Conservation (phyloP, 2,113 vertebrate genomes). For the Microtus montanus region DNA sequence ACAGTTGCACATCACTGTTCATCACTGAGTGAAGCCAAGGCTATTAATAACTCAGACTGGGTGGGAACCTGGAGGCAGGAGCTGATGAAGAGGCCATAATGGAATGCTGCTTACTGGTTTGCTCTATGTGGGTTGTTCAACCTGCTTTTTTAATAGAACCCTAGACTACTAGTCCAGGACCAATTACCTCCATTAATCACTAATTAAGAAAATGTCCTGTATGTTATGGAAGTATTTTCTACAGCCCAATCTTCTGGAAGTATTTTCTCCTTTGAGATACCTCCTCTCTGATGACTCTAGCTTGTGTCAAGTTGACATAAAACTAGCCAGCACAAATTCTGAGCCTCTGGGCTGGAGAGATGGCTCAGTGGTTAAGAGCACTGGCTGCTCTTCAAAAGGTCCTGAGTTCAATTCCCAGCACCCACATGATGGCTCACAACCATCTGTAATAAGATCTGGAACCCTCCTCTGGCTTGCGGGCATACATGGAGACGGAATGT, state of each 20-base stretch:
- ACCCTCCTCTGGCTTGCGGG: no score
- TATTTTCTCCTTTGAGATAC: background rate
- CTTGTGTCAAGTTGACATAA: background rate
- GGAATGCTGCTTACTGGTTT: background rate
- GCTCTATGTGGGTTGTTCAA: background rate
- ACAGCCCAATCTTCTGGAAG: background rate
- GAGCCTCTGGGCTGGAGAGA: background rate
- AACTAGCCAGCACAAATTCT: background rate
- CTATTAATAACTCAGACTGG: background rate
- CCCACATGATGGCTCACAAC: no score
- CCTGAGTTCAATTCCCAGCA: no score
- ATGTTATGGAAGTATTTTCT: background rate
- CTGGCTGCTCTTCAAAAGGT: no score
- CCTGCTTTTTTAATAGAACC: background rate
- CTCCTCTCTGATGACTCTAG: background rate
- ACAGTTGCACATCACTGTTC: background rate
- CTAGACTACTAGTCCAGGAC: background rate
- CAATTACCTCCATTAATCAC: background rate
- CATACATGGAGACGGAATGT: no score
- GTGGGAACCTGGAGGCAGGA: background rate
- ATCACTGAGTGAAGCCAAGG: background rate
- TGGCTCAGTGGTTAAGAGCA: no score
- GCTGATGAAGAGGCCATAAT: background rate
- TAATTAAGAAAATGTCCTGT: background rate
- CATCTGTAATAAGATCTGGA: no score